phyloP scores from a whole-genome alignment of 2,888 invertebrate genomes.

The Trichopoda pennipes region DNA sequence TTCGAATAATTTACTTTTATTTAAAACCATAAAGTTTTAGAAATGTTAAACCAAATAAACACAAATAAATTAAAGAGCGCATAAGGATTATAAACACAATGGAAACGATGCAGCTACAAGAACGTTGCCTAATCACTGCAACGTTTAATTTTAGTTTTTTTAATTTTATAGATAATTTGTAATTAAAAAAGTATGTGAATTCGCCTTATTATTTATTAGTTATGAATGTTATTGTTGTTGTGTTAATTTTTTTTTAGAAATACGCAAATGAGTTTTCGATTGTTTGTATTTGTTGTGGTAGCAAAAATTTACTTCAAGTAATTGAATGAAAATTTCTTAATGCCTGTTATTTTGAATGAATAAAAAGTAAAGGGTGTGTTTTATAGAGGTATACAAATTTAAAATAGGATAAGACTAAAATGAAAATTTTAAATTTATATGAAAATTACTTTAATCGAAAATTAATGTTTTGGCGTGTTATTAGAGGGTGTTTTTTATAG shows the following conservation, averaged over 20 bases:
- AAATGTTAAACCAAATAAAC: slow-evolving; percentile 12
- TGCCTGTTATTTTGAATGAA: slow-evolving; percentile 11
- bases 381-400: too few relatives aligned
- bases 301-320: slow-evolving; percentile 43
- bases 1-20: slow-evolving; percentile 35
- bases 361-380: too few relatives aligned
- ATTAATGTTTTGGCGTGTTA: too few relatives aligned
- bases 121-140: not conserved
- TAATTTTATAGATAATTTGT: not conserved
- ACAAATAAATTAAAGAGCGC: slow-evolving; percentile 4
- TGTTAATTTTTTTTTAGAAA: too few relatives aligned
- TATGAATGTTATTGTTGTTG: not conserved
- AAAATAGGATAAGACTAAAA: too few relatives aligned
- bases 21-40: slow-evolving; percentile 20
- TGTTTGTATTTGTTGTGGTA: slow-evolving; percentile 28
- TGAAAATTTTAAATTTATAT: too few relatives aligned
- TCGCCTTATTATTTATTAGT: not conserved
- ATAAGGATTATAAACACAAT: not conserved
- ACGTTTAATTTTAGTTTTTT: slow-evolving; percentile 39
- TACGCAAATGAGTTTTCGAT: slow-evolving; percentile 23
- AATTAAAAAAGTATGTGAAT: not conserved
- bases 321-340: slow-evolving; percentile 48
- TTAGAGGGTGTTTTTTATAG: too few relatives aligned
- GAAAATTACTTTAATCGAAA: too few relatives aligned
- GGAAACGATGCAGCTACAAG: not conserved